Evolutionary conservation across 2,797 vertebrate genomes (phyloP).

Genomic region (Chromobotia macracanthus): DNA sequence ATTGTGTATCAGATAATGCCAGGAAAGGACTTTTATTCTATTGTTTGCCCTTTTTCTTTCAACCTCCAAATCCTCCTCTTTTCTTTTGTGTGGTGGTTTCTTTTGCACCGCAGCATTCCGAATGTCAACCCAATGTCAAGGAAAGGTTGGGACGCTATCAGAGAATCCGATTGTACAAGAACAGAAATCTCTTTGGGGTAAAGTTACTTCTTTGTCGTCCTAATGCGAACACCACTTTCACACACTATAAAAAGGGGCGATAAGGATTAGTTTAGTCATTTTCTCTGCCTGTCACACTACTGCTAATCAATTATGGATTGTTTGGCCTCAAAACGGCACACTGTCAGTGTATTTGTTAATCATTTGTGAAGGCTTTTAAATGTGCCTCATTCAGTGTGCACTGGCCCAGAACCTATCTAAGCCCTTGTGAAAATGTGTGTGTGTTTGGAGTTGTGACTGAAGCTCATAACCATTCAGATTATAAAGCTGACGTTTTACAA

Average conservation of each 20-base stretch:
- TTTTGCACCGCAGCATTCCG: conserved; percentile 70
- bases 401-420: conserved; percentile 41
- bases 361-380: conserved; percentile 75
- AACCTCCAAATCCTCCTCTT: conserved; percentile 39
- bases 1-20: conserved; percentile 69
- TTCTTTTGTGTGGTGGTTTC: conserved; percentile 49
- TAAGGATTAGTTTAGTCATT: conserved; percentile 82
- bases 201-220: conserved; percentile 44
- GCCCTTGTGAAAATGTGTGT: conserved; percentile 39
- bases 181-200: conserved; percentile 28
- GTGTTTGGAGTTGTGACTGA: conserved; percentile 30
- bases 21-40: conserved; percentile 65
- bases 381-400: conserved; percentile 64
- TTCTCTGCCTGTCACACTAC: conserved; percentile 74
- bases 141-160: conserved; percentile 11
- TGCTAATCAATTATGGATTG: conserved; percentile 81
- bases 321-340: conserved; percentile 73
- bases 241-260: conserved; percentile 62
- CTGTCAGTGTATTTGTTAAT: conserved; percentile 75
- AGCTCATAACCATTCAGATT: conserved; percentile 30
- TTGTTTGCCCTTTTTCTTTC: conserved; percentile 63
- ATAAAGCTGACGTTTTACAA: conserved; percentile 41
- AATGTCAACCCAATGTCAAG: conserved; percentile 76
- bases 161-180: conserved; percentile 22
- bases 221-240: conserved; percentile 53